Evolutionary conservation across 2,113 vertebrate genomes (phyloP).

Genomic region (Clupea harengus): DNA sequence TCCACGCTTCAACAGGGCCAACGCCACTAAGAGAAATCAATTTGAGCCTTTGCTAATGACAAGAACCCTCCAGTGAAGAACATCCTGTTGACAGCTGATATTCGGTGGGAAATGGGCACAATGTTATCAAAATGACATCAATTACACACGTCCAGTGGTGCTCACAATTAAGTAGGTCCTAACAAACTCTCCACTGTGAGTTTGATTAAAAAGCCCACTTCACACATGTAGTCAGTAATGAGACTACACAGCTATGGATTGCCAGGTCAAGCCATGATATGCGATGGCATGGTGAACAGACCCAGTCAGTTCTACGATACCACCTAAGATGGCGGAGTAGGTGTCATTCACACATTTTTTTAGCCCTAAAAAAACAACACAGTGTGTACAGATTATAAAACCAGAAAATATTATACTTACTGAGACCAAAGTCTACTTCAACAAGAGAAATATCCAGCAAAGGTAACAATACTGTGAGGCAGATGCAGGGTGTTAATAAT

Average conservation of each 20-base stretch:
- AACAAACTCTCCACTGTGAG: slow-evolving; percentile 37
- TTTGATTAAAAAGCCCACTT: slow-evolving; percentile 26
- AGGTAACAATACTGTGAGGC: slow-evolving; percentile 3
- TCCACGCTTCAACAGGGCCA: background rate
- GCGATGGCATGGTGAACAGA: slow-evolving; percentile 25
- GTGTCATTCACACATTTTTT: background rate
- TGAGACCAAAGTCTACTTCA: background rate
- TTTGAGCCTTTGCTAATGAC: slow-evolving; percentile 52
- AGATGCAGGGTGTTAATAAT: background rate
- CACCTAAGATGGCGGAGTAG: background rate
- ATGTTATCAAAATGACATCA: slow-evolving; percentile 63
- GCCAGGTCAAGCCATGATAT: slow-evolving; percentile 1
- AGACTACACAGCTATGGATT: background rate
- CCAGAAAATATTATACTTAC: background rate
- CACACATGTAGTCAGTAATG: slow-evolving; percentile 12
- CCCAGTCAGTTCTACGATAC: slow-evolving; percentile 24
- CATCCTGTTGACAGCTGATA: slow-evolving; percentile 53
- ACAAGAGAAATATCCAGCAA: background rate
- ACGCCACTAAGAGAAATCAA: slow-evolving; percentile 52
- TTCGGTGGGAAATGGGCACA: slow-evolving; percentile 44
- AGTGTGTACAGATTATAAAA: background rate
- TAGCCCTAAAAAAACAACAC: background rate
- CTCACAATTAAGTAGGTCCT: slow-evolving; percentile 56
- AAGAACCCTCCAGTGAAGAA: slow-evolving; percentile 54
- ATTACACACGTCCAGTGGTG: slow-evolving; percentile 55